These are phyloP conservation scores for Liopterus haemorrhoidalis DNA, from an alignment of 2,888 invertebrate species.

Conservation along the genomic window DNA sequence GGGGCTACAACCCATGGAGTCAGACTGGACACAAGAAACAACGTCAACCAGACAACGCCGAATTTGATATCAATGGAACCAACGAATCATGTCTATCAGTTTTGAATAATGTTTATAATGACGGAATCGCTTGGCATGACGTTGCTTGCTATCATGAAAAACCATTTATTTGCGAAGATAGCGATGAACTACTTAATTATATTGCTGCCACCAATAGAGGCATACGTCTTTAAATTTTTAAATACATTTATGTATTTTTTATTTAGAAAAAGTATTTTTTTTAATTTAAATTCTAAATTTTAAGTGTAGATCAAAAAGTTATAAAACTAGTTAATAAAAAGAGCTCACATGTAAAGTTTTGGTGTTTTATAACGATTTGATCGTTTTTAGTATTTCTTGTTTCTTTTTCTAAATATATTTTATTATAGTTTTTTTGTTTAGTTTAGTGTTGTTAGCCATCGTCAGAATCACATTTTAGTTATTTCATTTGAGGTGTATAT, in stretches of 20 bases:
- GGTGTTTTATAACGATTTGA: too few species aligned
- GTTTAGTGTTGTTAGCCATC: too few species aligned
- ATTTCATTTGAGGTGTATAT: too few species aligned
- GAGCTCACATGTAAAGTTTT: too few species aligned
- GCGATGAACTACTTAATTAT: slow-evolving; percentile 80
- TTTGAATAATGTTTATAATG: slow-evolving; percentile 88
- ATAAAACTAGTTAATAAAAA: too few species aligned
- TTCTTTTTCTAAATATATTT: too few species aligned
- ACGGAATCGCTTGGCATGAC: slow-evolving; percentile 91
- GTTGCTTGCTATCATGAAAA: slow-evolving; percentile 92
- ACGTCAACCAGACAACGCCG: slow-evolving; percentile 84
- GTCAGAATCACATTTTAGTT: too few species aligned
- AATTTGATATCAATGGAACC: slow-evolving; percentile 83
- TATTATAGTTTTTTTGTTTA: too few species aligned
- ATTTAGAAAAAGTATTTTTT: too few species aligned
- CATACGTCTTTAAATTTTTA: slow-evolving; percentile 62
- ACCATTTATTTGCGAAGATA: slow-evolving; percentile 85
- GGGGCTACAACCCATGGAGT: slow-evolving; percentile 85
- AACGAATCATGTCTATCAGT: slow-evolving; percentile 81
- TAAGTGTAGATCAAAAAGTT: too few species aligned
- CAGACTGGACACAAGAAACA: slow-evolving; percentile 85
- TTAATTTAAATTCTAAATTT: slow-evolving; percentile 11
- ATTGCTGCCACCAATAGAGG: slow-evolving; percentile 79
- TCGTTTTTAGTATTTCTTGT: too few species aligned
- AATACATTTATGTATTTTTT: slow-evolving; percentile 14